phyloP scores from a whole-genome alignment of 1,140 invertebrate genomes.

The Lordiphosa stackelbergi region DNA sequence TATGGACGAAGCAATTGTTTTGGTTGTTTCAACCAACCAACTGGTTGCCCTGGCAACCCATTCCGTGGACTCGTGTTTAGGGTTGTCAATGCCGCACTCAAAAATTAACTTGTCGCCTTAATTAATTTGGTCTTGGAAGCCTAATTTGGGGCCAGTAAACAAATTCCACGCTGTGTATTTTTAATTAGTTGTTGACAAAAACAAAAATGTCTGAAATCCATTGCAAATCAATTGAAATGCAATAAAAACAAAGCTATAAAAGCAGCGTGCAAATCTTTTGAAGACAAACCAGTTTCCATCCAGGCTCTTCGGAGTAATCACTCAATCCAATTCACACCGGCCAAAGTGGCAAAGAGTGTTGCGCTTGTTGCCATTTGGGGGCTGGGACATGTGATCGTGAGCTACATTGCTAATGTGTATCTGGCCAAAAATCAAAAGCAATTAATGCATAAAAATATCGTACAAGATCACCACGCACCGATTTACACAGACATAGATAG shows the following conservation, averaged over 20 bases:
- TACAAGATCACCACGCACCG: conserved; percentile 50
- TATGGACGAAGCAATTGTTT: background rate
- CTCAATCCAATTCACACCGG: conserved; percentile 64
- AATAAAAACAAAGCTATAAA: conserved; percentile 60
- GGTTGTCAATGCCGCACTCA: conserved; percentile 15
- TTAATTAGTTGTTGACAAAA: conserved; percentile 50
- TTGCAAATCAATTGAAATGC: conserved; percentile 51
- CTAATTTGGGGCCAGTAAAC: conserved; percentile 4
- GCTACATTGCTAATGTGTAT: conserved; percentile 49
- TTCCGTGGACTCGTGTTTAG: conserved; percentile 4
- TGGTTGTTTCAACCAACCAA: background rate
- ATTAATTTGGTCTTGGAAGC: conserved; percentile 36
- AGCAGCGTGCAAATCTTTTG: conserved; percentile 23
- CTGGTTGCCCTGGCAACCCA: conserved; percentile 13
- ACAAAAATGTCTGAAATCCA: conserved; percentile 14
- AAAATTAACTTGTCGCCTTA: conserved; percentile 59
- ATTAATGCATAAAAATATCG: conserved; percentile 62
- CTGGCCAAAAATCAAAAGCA: conserved; percentile 34
- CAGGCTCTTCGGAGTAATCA: conserved; percentile 37
- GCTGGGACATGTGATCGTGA: conserved; percentile 50
- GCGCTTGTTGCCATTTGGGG: conserved; percentile 35
- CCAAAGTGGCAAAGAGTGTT: conserved; percentile 38
- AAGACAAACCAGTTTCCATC: conserved; percentile 20
- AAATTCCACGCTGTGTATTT: conserved; percentile 40
- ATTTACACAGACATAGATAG: conserved; percentile 10